Percentiles rank a stretch among this genome's conserved stretches.
These are phyloP conservation scores for Lasius platythorax DNA, from an alignment of 2,888 invertebrate species.

Conservation along the genomic window DNA sequence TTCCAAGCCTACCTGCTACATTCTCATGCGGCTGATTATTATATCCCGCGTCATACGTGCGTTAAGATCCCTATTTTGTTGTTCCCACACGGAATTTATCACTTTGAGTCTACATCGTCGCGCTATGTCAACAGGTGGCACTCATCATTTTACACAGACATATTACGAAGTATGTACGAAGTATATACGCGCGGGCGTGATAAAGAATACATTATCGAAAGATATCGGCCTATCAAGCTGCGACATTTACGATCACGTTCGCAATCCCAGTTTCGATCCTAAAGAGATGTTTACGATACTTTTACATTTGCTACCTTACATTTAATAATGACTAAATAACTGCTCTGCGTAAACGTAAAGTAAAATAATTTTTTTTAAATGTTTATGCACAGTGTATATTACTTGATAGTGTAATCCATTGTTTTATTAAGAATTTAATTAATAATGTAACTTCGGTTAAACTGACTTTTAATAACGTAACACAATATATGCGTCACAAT, in stretches of 20 bases:
- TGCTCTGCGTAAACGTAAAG: neutral
- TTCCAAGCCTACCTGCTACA: neutral
- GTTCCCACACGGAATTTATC: conserved; percentile 64
- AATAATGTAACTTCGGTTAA: neutral
- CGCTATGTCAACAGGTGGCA: conserved; percentile 73
- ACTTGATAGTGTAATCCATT: neutral
- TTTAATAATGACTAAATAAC: neutral
- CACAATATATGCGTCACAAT: neutral
- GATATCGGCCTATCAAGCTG: conserved; percentile 43
- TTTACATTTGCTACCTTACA: neutral
- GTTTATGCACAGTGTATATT: neutral
- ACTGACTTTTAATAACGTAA: neutral
- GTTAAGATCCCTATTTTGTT: conserved; percentile 66
- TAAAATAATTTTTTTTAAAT: conserved; percentile 1
- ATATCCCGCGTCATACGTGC: conserved; percentile 48
- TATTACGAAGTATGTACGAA: conserved; percentile 63
- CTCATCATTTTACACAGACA: conserved; percentile 70
- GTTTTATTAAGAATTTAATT: neutral
- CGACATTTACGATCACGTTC: neutral
- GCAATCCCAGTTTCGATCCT: neutral
- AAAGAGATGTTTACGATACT: neutral
- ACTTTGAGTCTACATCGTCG: conserved; percentile 54
- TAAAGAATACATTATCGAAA: conserved; percentile 67
- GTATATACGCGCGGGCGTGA: conserved; percentile 45
- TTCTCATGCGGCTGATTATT: conserved; percentile 53